Evolutionary conservation across 2,888 invertebrate genomes (phyloP).

Genomic region (Dasypogon diadema): DNA sequence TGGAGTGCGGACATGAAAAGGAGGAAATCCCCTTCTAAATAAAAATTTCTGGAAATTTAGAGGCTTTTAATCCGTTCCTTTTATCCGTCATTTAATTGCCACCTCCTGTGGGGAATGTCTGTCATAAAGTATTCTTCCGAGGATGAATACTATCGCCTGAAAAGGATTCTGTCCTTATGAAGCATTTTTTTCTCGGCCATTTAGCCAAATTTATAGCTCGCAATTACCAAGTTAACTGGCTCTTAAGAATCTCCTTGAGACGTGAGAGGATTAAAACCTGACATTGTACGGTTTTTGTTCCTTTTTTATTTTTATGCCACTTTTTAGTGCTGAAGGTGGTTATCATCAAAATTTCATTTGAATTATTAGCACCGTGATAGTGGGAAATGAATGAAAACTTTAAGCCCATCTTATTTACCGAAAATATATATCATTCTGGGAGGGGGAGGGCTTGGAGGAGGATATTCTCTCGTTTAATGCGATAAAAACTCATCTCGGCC

Average conservation of each 20-base stretch:
- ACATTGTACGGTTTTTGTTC: conserved; percentile 16
- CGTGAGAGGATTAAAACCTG: conserved; percentile 39
- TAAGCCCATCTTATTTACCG: conserved; percentile 18
- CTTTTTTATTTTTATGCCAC: background rate
- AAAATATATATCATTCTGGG: conserved; percentile 12
- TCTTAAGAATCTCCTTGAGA: conserved; percentile 36
- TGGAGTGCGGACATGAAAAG: background rate
- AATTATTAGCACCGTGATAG: conserved; percentile 21
- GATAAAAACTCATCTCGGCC: background rate
- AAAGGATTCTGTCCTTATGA: conserved; percentile 28
- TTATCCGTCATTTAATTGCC: conserved; percentile 35
- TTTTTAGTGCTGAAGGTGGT: conserved; percentile 11
- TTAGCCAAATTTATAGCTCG: conserved; percentile 44
- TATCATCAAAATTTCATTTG: conserved; percentile 22
- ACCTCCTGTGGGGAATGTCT: background rate
- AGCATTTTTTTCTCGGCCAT: conserved; percentile 28
- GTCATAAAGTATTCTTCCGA: conserved; percentile 36
- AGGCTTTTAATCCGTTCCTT: conserved; percentile 33
- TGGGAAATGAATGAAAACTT: conserved; percentile 27
- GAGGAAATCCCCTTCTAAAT: conserved; percentile 1
- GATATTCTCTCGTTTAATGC: background rate
- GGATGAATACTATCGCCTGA: background rate
- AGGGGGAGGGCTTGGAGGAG: background rate
- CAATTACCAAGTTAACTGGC: conserved; percentile 49
- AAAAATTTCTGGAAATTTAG: conserved; percentile 13